These are phyloP conservation scores for Pammene fasciana DNA, from an alignment of 2,888 invertebrate species.

Conservation along the genomic window DNA sequence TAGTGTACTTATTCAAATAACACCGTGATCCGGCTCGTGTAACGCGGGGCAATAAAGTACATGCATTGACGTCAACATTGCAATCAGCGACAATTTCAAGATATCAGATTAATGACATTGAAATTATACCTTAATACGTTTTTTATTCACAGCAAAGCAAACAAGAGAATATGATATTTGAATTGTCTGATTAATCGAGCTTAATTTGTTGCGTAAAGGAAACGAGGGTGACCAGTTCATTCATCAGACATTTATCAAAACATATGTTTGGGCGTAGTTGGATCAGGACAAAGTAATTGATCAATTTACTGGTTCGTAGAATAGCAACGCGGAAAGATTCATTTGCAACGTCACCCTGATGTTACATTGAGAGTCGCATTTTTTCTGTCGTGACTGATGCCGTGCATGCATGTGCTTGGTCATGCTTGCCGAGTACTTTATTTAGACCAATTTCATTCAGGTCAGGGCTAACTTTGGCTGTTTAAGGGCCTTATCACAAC, in stretches of 20 bases:
- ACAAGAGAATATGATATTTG: constrained; percentile 11
- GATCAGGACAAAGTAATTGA: constrained; percentile 26
- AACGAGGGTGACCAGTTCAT: background rate
- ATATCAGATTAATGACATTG: constrained; percentile 29
- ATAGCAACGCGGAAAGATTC: constrained; percentile 28
- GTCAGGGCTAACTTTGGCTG: constrained; percentile 37
- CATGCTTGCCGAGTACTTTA: constrained; percentile 45
- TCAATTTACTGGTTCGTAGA: constrained; percentile 32
- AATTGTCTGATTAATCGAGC: background rate
- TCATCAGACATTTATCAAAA: background rate
- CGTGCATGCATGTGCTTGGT: constrained; percentile 50
- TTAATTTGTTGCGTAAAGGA: constrained; percentile 5
- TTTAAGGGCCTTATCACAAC: constrained; percentile 19
- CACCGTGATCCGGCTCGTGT: constrained; percentile 35
- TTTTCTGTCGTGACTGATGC: constrained; percentile 47
- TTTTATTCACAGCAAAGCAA: constrained; percentile 2
- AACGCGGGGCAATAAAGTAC: constrained; percentile 33
- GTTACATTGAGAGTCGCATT: constrained; percentile 44
- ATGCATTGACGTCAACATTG: constrained; percentile 36
- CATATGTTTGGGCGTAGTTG: background rate
- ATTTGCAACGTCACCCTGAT: constrained; percentile 43
- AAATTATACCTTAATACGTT: constrained; percentile 21
- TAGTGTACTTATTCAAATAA: constrained; percentile 38
- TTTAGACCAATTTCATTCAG: constrained; percentile 42
- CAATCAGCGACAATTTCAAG: constrained; percentile 30